Evolutionary conservation across 2,888 invertebrate genomes (phyloP), one percentile per base, ranked within the genome.

Genomic region (Muschampia plurimacula): DNA sequence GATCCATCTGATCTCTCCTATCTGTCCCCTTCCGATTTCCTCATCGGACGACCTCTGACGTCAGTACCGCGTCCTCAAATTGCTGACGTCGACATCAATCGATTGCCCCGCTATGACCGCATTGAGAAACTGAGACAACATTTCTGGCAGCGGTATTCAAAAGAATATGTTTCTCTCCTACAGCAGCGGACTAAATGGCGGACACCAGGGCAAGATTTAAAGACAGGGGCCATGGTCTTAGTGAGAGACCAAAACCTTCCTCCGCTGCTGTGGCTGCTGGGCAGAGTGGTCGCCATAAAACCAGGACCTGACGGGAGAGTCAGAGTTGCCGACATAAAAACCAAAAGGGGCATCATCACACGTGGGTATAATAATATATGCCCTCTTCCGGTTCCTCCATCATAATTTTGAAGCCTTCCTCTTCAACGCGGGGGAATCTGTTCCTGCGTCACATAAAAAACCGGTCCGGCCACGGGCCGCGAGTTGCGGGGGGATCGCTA

Each of bases 381-480:
- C 32, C 62, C 46, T 12, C 68, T 69, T 49, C 68, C 68, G 2
- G 22, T 69, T 49, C 6, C 66, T 66, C n/a, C 59, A 9, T 15
- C 28, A 39, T 44, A 44, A n/a, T 41, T 28, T 63, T 72, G 52
- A 60, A 52, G 67, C n/a, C 55, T 66, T 63, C 28, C 1, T 5
- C 57, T 57, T 57, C 62, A 44, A n/a, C 32, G 49, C 65, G 82
- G 84, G 84, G 82, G 32, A 80, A 59, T 52, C 64, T 71, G 62
- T 74, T 70, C 41, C 63, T 74, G 69, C 69, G 57, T 57, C 28
- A 65, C 67, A 12, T 28, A 49, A 1, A 12, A 12, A 28, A 12
- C 13, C 12, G 46, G 22, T 22, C 22, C 22, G 22, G 22, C 22
- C 22, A 22, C 22, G 22, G 22, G 22, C 22, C 22, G 22, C 22